phyloP scores from a whole-genome alignment of 1,140 invertebrate species.

The Pogonus chalceus region DNA sequence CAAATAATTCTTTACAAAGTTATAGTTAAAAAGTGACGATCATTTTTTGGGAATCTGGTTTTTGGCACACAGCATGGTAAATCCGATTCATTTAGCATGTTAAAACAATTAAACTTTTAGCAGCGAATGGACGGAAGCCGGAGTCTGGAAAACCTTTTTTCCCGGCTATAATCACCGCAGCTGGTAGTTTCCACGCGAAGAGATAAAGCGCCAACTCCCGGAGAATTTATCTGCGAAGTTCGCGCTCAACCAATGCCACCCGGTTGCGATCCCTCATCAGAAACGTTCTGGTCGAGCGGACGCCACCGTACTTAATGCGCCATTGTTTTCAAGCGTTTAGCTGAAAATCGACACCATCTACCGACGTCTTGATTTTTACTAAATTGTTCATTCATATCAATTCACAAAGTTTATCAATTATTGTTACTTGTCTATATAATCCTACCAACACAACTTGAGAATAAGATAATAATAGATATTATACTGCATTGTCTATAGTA shows the following conservation, averaged over 20 bases:
- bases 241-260: not conserved
- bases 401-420: too few species aligned
- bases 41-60: too few species aligned
- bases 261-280: not conserved
- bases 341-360: too few species aligned
- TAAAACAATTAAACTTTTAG: constrained; percentile 8
- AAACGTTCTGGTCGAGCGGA: not conserved
- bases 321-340: not conserved
- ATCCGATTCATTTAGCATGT: constrained; percentile 7
- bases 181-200: constrained; percentile 1
- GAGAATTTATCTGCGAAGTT: constrained; percentile 3
- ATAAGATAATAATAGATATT: too few species aligned
- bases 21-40: too few species aligned
- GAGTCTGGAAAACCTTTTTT: not conserved
- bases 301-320: not conserved
- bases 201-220: not conserved
- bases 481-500: too few species aligned
- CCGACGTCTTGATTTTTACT: too few species aligned
- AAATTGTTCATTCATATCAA: too few species aligned
- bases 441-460: too few species aligned
- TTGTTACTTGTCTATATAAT: too few species aligned
- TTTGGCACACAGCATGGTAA: not conserved
- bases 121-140: not conserved
- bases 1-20: too few species aligned
- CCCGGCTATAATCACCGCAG: not conserved